Evolutionary conservation across 2,888 invertebrate species (phyloP).

Genomic region (Mythimna ferrago): DNA sequence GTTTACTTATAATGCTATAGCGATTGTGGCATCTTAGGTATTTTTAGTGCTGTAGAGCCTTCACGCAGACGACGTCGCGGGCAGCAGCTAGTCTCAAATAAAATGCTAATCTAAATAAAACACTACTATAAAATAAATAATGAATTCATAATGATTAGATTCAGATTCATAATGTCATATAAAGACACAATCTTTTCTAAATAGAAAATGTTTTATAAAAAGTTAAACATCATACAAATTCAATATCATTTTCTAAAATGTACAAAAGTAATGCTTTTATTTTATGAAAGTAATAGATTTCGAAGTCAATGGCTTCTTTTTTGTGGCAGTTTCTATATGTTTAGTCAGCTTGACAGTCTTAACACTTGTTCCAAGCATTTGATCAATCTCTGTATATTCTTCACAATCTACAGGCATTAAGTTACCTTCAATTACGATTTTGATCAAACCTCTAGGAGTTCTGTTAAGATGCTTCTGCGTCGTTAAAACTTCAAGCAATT

Average conservation of each 20-base stretch:
- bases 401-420: conserved; percentile 70
- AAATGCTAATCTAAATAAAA: too few relatives aligned
- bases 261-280: not conserved
- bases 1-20: too few relatives aligned
- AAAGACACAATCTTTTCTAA: too few relatives aligned
- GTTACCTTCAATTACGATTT: conserved; percentile 78
- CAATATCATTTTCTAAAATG: conserved; percentile 52
- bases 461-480: conserved; percentile 70
- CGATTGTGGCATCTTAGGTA: too few relatives aligned
- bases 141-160: too few relatives aligned
- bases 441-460: conserved; percentile 75
- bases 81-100: too few relatives aligned
- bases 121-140: too few relatives aligned
- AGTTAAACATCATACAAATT: not conserved
- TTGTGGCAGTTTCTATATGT: not conserved
- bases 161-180: too few relatives aligned
- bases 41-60: too few relatives aligned
- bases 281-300: not conserved
- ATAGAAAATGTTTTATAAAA: not conserved
- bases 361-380: too few relatives aligned
- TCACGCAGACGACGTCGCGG: too few relatives aligned
- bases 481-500: conserved; percentile 69
- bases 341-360: not conserved
- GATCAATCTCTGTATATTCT: conserved; percentile 68
- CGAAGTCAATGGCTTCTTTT: not conserved